Base-by-base conservation (phyloP, 2,888 invertebrate genomes). In the Chymomyza caudatula region DNA sequence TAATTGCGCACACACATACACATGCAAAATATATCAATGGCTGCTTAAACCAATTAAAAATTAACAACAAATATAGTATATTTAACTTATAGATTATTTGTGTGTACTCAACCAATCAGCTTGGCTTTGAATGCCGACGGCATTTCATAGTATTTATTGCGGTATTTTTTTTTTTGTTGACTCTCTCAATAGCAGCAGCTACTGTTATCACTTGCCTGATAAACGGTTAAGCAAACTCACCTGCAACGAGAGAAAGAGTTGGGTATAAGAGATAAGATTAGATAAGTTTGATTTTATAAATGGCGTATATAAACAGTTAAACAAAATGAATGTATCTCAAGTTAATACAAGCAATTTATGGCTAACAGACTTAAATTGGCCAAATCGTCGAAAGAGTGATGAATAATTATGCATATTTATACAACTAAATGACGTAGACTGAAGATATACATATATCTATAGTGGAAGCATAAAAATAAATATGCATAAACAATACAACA, bases 31-130 rank as follows among this genome's bases (percentile, higher is more conserved):
- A 42, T 11, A 42, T 76, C 78, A 75, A 77, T 79, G 81, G 79
- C 78, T 77, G 79, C 76, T 74, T 79, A 83, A 72, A 70, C 84
- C 82, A 82, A 82, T 82, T 82, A 83, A 71, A 81, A 82, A 76
- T 75, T 69, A 73, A 77, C 78, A 72, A 54, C 65, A 11, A n/a
- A 69, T 75, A 70, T 78, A 83, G 69, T 81, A 81, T 81, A 76
- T 17, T 20, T 17, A 6, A 65, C 69, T 73, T 70, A 81, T 79
- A 75, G 68, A 68, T 77, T 68, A 79, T 78, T 69, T 76, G 71
- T 60, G 57, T 82, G 67, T 81, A 83, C 81, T 81, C 82, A 81
- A 58, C 82, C 82, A 82, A 82, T 82, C 82, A 73, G 79, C 78
- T 76, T 77, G 62, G 77, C 65, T 65, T 65, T 57, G 17, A 29